Conservation (phyloP, 2,797 vertebrate species). For the Pangasius macronema region DNA sequence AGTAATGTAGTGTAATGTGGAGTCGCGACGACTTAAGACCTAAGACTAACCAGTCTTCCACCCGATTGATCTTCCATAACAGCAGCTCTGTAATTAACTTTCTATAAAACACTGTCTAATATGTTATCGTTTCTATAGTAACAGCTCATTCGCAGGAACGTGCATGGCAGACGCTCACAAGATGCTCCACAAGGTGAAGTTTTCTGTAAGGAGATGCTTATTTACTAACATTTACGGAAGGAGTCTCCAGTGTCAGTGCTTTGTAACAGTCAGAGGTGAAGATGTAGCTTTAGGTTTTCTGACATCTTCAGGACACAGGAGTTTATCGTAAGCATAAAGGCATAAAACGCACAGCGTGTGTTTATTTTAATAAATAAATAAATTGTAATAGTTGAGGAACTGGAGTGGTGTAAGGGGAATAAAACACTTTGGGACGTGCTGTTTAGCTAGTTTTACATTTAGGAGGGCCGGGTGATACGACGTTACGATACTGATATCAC, state of each 20-base stretch:
- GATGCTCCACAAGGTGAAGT: too few relatives aligned
- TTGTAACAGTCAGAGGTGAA: background rate
- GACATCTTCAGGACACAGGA: background rate
- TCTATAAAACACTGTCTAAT: background rate
- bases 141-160: background rate
- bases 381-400: background rate
- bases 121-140: background rate
- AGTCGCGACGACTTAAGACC: too few relatives aligned
- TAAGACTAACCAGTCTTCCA: too few relatives aligned
- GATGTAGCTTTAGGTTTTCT: background rate
- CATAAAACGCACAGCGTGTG: background rate
- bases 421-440: background rate
- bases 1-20: too few relatives aligned
- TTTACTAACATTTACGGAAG: background rate
- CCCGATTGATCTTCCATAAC: too few relatives aligned
- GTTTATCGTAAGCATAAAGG: background rate
- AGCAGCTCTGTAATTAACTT: too few relatives aligned
- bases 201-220: background rate
- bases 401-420: background rate
- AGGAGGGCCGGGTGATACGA: background rate
- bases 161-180: background rate
- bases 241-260: background rate
- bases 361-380: background rate
- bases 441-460: background rate
- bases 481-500: background rate